A percentile compares a stretch with the other conserved stretches of the same genome.
phyloP scores from a whole-genome alignment of 2,797 vertebrate species.

The Lepus oiostolus region DNA sequence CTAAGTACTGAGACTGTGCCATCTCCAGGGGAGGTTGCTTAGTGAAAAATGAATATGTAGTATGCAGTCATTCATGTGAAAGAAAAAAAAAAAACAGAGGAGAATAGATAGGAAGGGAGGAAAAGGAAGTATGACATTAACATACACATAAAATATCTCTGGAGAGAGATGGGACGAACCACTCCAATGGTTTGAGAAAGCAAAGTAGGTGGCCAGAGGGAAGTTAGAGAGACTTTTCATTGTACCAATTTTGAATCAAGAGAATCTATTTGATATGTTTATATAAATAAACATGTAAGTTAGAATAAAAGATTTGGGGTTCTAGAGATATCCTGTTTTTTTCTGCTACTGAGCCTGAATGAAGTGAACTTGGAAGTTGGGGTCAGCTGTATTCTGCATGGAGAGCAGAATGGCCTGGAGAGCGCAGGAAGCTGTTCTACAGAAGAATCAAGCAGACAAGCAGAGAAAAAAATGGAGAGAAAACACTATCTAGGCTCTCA shows the following conservation, averaged over 20 bases:
- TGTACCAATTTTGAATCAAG: slow-evolving; percentile 2
- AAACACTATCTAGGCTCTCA: not conserved
- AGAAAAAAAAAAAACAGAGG: not conserved
- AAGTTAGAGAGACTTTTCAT: slow-evolving; percentile 43
- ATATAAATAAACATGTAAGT: not conserved
- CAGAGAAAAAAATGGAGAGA: not conserved
- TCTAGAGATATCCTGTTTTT: not conserved
- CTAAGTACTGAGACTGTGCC: slow-evolving; percentile 1
- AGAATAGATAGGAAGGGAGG: not conserved
- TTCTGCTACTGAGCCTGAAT: not conserved
- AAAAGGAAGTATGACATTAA: not conserved
- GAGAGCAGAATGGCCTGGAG: no score
- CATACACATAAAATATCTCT: slow-evolving; percentile 3
- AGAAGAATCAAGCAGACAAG: not conserved
- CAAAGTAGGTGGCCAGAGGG: not conserved
- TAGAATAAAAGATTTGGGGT: not conserved
- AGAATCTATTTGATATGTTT: not conserved
- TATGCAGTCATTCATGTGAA: not conserved
- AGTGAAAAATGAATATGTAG: not conserved
- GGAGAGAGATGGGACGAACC: not conserved
- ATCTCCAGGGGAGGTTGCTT: not conserved
- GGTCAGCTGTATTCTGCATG: not conserved
- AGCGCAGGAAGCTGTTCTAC: not conserved
- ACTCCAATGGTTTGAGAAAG: slow-evolving; percentile 28
- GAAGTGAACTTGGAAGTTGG: not conserved